phyloP scores from a whole-genome alignment of 2,888 invertebrate genomes.

The Acrocera orbiculus region DNA sequence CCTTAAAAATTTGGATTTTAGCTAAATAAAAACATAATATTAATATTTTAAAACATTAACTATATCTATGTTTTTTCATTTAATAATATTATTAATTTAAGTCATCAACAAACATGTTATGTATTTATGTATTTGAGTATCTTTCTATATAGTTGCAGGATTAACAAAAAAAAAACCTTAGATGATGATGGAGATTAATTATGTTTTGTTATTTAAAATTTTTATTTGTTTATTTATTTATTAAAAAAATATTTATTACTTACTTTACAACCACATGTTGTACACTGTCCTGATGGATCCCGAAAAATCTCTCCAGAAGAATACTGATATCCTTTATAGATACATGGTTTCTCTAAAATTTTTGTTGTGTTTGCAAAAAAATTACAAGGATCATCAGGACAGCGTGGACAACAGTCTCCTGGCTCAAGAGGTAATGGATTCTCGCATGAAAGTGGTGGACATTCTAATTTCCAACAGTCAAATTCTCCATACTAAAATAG shows the following conservation, averaged over 20 bases:
- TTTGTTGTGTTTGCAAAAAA: conserved; percentile 13
- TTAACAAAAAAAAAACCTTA: too few relatives aligned
- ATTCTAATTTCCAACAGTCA: conserved; percentile 77
- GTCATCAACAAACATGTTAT: too few relatives aligned
- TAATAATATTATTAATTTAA: too few relatives aligned
- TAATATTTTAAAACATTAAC: too few relatives aligned
- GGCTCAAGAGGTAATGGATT: conserved; percentile 40
- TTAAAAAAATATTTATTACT: conserved; percentile 20
- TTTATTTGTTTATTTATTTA: too few relatives aligned
- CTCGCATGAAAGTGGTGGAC: conserved; percentile 50
- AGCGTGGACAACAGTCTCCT: conserved; percentile 54
- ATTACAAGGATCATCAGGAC: conserved; percentile 44
- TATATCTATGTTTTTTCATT: too few relatives aligned
- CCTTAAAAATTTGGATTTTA: too few relatives aligned
- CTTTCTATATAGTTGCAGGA: too few relatives aligned
- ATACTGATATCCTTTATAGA: conserved; percentile 40
- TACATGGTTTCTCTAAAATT: conserved; percentile 36
- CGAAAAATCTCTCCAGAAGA: conserved; percentile 41
- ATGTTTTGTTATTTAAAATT: too few relatives aligned
- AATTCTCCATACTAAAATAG: conserved; percentile 55
- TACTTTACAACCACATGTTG: conserved; percentile 59
- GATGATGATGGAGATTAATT: too few relatives aligned
- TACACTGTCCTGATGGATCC: conserved; percentile 45
- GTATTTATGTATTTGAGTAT: too few relatives aligned
- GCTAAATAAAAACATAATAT: too few relatives aligned